These are phyloP conservation scores for Clarias pachynema DNA, from an alignment of 2,797 vertebrate genomes.

Conservation along the genomic window DNA sequence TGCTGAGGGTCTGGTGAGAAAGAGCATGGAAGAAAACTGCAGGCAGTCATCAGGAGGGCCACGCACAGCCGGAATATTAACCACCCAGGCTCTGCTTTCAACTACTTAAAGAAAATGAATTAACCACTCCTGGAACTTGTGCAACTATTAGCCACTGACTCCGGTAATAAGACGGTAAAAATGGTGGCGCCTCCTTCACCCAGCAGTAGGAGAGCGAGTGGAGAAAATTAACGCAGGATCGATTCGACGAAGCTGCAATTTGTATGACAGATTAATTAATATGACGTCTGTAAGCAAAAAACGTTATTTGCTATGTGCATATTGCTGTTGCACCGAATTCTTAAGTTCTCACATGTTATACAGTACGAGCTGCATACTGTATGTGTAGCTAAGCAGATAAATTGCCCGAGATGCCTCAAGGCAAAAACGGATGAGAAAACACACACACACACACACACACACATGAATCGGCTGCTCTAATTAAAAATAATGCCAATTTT, in stretches of 20 bases:
- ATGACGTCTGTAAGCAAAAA: slow-evolving; percentile 25
- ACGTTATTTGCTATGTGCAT: slow-evolving; percentile 1
- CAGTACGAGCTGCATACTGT: background rate
- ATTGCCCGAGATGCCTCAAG: slow-evolving; percentile 13
- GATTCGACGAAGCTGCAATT: slow-evolving; percentile 25
- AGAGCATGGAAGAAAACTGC: slow-evolving; percentile 25
- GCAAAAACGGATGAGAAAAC: background rate
- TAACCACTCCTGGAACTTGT: slow-evolving; percentile 44
- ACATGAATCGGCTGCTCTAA: slow-evolving; percentile 22
- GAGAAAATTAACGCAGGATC: slow-evolving; percentile 43
- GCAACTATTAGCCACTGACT: slow-evolving; percentile 39
- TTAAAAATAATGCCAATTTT: slow-evolving; percentile 12
- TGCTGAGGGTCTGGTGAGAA: slow-evolving; percentile 25
- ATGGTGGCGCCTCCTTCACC: slow-evolving; percentile 40
- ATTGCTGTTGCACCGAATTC: slow-evolving; percentile 17
- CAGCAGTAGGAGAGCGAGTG: slow-evolving; percentile 33
- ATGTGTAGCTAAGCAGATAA: background rate
- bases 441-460: background rate
- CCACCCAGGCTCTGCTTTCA: slow-evolving; percentile 42
- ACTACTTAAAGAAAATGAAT: slow-evolving; percentile 54
- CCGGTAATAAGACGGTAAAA: slow-evolving; percentile 48
- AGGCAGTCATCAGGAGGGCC: slow-evolving; percentile 46
- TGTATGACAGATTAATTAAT: slow-evolving; percentile 11
- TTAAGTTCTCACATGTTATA: background rate
- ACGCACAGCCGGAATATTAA: slow-evolving; percentile 43